Evolutionary conservation across 2,797 vertebrate genomes (phyloP), one percentile per base, ranked within the genome.

Genomic region (Hypotaenidia philippensis): DNA sequence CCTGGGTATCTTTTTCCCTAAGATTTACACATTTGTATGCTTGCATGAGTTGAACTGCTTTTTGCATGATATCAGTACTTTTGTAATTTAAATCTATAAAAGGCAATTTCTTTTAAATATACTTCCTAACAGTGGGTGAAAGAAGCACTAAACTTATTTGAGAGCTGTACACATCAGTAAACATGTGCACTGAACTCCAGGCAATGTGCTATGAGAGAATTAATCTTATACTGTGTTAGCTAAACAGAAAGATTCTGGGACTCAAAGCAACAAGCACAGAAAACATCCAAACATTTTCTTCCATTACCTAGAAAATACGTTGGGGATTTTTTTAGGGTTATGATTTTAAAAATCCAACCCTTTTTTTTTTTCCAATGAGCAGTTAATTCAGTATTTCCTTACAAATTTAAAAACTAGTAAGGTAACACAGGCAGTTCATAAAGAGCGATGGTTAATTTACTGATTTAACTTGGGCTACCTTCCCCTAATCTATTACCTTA

Each of bases 11-110:
- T 98, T 98, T 98, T 98, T 98, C 98, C 98, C 98, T 98, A 97
- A 98, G 98, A 99, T 98, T 99, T 98, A 97, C 98, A 98, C 97
- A 99, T 99, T 99, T 98, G 98, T 99, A 98, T 98, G 98, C 98
- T 98, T 98, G 97, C 98, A 98, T 98, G 98, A 98, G 97, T 98
- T 98, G 98, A 98, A 97, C 96, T 98, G 98, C 98, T 98, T 97
- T 98, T 97, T 97, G 98, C 98, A 98, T 97, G 98, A 98, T 99
- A 98, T 98, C 98, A 96, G 98, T 97, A 98, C 98, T 98, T 98
- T 97, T 98, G 98, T 98, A 98, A 99, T 98, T 98, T 98, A 98
- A 98, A 98, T 98, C 98, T 98, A 98, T 98, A 98, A 98, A 97
- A 98, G 98, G 98, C 98, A 98, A 98, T 99, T 99, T 98, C 98